Evolutionary conservation across 2,797 vertebrate species (phyloP), one percentile per base, ranked within the genome.

Genomic region (Pelodytes ibericus): DNA sequence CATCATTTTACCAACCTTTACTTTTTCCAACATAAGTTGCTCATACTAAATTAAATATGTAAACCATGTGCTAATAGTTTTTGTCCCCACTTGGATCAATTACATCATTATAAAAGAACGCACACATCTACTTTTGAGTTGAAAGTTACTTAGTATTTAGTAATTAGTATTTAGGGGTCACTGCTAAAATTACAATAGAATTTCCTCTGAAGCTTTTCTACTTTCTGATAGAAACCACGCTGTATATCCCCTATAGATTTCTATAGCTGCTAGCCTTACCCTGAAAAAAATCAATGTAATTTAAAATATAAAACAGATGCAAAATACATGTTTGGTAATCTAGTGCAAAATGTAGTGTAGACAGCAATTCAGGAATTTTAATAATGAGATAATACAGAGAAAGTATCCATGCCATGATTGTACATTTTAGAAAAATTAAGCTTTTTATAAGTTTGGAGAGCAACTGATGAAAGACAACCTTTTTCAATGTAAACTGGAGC

Each of bases 291-390:
- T 24, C 13, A 53, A 53, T 24, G 22, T 1, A 53, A 24, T 24
- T 53, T 53, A 53, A 53, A 53, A 53, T 53, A 22, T 53, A 24
- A 53, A 53, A 20, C 49, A 53, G 49, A 53, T 53, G 49, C n/a
- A 53, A 53, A 53, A 53, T 15, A 44, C 11, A 24, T 22, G n/a
- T 53, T 24, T 44, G 13, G 20, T 53, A 20, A 53, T 53, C 41
- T 44, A 44, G 13, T 5, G 5, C 13, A 36, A 36, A 3, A 8
- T 44, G 41, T n/a, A n/a, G 41, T 13, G 3, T 15, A 44, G 41
- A 15, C 2, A 2, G 1, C 3, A 8, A 44, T 44, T 53, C 24
- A 2, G 11, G 11, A 49, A 4, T 49, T 49, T 49, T 49, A 36
- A 36, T 36, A 36, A 4, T 49, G 18, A 49, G 44, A 15, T 49